Base-by-base conservation (phyloP, 2,113 vertebrate genomes). In the Barbus barbus region DNA sequence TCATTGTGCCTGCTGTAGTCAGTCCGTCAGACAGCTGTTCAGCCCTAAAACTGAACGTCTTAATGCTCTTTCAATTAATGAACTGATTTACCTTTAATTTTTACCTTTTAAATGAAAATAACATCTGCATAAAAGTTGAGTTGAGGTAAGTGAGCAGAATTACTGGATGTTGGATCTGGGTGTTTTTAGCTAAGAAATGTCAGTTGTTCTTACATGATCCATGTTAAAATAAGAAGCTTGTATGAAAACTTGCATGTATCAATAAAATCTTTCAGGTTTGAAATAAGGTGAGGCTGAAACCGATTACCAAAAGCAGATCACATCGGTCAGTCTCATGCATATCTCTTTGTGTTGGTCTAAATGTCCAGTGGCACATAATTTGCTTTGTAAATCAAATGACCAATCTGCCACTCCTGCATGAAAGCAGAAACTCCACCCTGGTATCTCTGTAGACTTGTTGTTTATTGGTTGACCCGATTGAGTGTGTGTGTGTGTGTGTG, bases 331-430 rank as follows among this genome's bases (percentile, higher is more conserved):
- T 61, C 36, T 44, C 46, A 67, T 81, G 60, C 48, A 51, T 18
- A 60, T 36, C 61, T 38, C 44, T 79, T 46, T 31, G 65, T 82
- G 82, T 9, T 18, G 51, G 28, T 36, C 67, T 51, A 13, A 76
- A 80, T 60, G 46, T 76, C 73, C 38, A 61, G 31, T 31, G 69
- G 31, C 48, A 58, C 71, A 63, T 61, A 71, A 72, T 83, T 76
- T 83, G 51, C 75, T 58, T 83, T 76, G 61, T n/a, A 46, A 82
- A 78, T 61, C 71, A 83, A 82, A 82, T 81, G 41, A 75, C 38
- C 76, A 56, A 85, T 85, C 44, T 76, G 85, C 51, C 76, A 80
- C 58, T 75, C 38, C 44, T 69, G 36, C 38, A 2, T 84, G 48
- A 78, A n/a, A 65, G 41, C 60, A 74, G 46, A 65, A 80, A 67